Evolutionary conservation across 2,113 vertebrate genomes (phyloP), one percentile per base, ranked within the genome.

Genomic region (Neopipo cinnamomea): DNA sequence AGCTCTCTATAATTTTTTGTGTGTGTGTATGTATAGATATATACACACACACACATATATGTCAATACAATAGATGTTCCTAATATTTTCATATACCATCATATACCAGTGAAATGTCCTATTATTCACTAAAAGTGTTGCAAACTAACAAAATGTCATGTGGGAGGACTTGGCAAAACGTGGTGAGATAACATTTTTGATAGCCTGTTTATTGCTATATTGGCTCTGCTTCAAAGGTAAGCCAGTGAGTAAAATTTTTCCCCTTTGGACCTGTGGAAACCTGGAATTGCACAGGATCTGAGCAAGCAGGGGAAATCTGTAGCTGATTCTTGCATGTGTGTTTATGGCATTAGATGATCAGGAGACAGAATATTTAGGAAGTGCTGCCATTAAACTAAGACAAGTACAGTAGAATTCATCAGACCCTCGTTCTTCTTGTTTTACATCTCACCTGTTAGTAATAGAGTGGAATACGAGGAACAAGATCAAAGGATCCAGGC

Each of bases 81-180:
- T 44, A 67, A 55, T 90, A 49, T 96, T 93, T 62, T 96, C 52
- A 46, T 95, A 72, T 47, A 35, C 18, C 15, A 39, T 61, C 70
- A 67, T 82, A 89, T 76, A 89, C 73, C 90, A 96, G 70, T 96
- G 93, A 89, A 95, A 95, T 90, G 46, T 78, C 92, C 83, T 82
- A 24, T 91, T 96, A 91, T 93, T 95, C 88, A 75, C 75, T 73
- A 58, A 93, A 95, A 89, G 84, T 37, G 70, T 83, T 88, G 82
- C 86, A 74, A 71, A 83, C 94, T 95, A 91, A 35, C 55, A 67
- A 85, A 90, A 77, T 53, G 25, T 85, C 50, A 5, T 55, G 53
- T 42, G 73, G 53, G 88, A 95, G 72, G 25, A 90, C 68, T 82
- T 95, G 91, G 62, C 68, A 95, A 91, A 76, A 44, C 10, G 9